These are phyloP conservation scores for Oreochromis mossambicus DNA, from an alignment of 2,797 vertebrate species.

Conservation along the genomic window DNA sequence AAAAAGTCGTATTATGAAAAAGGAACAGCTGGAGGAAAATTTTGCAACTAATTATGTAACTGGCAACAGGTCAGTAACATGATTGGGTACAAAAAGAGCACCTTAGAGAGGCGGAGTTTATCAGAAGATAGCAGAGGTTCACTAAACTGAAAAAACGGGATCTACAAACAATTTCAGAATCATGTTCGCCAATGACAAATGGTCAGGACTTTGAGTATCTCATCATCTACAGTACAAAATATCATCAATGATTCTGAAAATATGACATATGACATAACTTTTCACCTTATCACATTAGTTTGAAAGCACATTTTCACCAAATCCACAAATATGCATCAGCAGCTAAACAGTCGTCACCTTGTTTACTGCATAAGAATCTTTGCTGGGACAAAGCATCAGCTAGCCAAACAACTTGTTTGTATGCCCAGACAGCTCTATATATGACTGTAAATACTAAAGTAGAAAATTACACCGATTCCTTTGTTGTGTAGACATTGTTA, in stretches of 20 bases:
- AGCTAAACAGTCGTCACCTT: background rate
- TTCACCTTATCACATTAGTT: background rate
- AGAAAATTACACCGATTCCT: background rate
- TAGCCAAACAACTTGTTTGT: background rate
- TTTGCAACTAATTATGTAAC: background rate
- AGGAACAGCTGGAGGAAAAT: background rate
- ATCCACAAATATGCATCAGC: background rate
- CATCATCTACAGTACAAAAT: background rate
- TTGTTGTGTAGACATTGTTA: background rate
- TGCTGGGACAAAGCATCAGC: background rate
- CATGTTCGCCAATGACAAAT: background rate
- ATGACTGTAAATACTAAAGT: background rate
- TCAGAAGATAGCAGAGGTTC: background rate
- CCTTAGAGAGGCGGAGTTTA: background rate
- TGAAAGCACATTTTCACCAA: background rate
- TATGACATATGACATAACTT: background rate
- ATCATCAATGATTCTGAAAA: background rate
- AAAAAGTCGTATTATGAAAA: background rate
- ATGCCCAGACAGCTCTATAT: background rate
- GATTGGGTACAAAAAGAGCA: background rate
- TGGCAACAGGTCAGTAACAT: background rate
- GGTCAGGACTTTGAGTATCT: background rate
- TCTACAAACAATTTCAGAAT: background rate
- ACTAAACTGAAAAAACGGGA: background rate
- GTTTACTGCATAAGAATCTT: background rate